A percentile compares a stretch with the other conserved stretches of the same genome.
These are phyloP conservation scores for Climacteris rufus DNA, from an alignment of 2,113 vertebrate species.

Conservation along the genomic window DNA sequence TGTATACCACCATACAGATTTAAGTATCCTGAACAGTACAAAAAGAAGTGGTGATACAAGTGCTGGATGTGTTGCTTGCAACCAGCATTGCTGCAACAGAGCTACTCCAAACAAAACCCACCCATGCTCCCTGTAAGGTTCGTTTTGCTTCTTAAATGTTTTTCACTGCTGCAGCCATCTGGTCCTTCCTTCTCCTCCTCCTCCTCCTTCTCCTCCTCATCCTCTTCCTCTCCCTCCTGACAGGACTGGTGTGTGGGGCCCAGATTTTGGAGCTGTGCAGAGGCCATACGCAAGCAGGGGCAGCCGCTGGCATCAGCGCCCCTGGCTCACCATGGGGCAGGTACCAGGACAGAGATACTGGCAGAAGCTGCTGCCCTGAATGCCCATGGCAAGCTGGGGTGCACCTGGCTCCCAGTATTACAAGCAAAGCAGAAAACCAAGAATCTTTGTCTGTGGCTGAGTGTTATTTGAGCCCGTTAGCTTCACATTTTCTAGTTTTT, in stretches of 20 bases:
- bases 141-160: not conserved
- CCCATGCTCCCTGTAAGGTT: fast-evolving
- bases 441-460: not conserved
- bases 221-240: not conserved
- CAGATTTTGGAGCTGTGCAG: fast-evolving
- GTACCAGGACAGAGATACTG: not conserved
- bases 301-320: fast-evolving
- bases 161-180: not conserved
- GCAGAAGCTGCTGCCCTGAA: not conserved
- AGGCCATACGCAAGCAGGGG: fast-evolving
- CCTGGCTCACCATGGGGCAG: not conserved
- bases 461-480: not conserved
- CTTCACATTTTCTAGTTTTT: not conserved
- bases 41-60: not conserved
- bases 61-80: not conserved
- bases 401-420: not conserved
- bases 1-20: fast-evolving
- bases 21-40: not conserved
- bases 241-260: not conserved
- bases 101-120: not conserved
- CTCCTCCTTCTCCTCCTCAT: not conserved
- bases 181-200: not conserved
- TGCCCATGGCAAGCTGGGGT: not conserved
- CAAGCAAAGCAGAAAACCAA: not conserved
- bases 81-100: not conserved